Conservation (phyloP, 2,113 vertebrate genomes). For the Dicrurus megarhynchus region DNA sequence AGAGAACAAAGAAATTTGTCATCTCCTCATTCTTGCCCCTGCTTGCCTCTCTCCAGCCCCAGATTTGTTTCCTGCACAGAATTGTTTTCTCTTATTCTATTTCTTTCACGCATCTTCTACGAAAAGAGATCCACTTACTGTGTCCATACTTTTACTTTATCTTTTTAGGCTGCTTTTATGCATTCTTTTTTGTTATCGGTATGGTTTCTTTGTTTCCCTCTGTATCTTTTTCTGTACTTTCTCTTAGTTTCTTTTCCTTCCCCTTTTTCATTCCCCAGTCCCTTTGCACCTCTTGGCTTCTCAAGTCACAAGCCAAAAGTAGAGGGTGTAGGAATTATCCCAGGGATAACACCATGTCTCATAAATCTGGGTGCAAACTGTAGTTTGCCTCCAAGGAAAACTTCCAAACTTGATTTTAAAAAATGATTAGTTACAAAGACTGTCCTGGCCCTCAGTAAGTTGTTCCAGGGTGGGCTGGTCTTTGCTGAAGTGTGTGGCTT, state of each 20-base stretch:
- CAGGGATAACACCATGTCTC: not conserved
- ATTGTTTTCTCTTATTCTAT: not conserved
- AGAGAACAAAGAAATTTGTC: not conserved
- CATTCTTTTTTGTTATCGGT: not conserved
- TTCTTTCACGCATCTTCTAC: not conserved
- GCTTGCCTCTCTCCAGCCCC: not conserved
- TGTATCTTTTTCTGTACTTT: not conserved
- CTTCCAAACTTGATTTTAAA: not conserved
- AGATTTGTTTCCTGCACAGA: not conserved
- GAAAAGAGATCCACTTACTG: not conserved
- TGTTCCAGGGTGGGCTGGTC: not conserved
- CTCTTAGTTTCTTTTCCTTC: not conserved
- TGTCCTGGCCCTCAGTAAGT: rapidly evolving
- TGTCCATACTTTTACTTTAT: not conserved
- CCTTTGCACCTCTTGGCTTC: not conserved
- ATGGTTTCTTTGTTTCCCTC: not conserved
- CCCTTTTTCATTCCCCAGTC: not conserved
- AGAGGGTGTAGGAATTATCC: not conserved
- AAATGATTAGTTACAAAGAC: not conserved
- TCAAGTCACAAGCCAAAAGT: not conserved
- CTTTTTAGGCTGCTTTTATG: not conserved
- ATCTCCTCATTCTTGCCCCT: not conserved
- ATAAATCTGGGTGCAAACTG: not conserved
- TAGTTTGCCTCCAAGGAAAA: not conserved
- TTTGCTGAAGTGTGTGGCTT: not conserved